A percentile compares a stretch with the other conserved stretches of the same genome.
These are phyloP conservation scores for Macroglossus sobrinus DNA, from an alignment of 2,113 vertebrate genomes.

Conservation along the genomic window DNA sequence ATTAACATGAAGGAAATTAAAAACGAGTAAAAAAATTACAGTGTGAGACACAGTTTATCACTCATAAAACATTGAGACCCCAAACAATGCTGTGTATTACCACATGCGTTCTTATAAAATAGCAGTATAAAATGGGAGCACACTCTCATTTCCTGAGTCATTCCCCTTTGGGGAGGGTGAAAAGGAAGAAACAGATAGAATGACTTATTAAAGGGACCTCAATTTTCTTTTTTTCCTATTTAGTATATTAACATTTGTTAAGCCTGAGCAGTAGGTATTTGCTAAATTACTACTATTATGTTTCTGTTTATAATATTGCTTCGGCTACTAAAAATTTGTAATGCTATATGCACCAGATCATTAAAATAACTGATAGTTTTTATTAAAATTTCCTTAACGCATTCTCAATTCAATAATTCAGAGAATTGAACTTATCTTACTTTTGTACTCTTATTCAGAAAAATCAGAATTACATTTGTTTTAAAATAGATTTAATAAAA, in stretches of 20 bases:
- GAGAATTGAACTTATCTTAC: neutral
- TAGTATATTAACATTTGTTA: neutral
- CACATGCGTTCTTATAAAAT: neutral
- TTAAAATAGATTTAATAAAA: conserved; percentile 70
- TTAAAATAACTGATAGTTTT: conserved; percentile 7
- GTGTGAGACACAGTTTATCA: neutral
- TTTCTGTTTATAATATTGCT: neutral
- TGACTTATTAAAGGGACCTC: neutral
- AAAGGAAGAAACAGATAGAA: neutral
- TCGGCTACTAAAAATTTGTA: neutral
- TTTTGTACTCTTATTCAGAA: conserved; percentile 32
- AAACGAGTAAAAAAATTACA: neutral
- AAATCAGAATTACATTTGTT: conserved; percentile 46
- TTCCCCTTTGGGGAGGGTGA: neutral
- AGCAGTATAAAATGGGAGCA: neutral
- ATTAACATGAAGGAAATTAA: neutral
- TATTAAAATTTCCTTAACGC: neutral
- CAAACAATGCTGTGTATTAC: neutral
- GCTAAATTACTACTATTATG: neutral
- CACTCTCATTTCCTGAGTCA: neutral
- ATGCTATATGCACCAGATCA: neutral
- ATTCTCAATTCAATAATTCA: conserved; percentile 32
- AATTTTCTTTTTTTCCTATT: neutral
- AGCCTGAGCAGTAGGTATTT: neutral
- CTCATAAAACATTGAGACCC: neutral